These are phyloP conservation scores for Motacilla alba DNA, from an alignment of 2,113 vertebrate genomes.

Conservation along the genomic window DNA sequence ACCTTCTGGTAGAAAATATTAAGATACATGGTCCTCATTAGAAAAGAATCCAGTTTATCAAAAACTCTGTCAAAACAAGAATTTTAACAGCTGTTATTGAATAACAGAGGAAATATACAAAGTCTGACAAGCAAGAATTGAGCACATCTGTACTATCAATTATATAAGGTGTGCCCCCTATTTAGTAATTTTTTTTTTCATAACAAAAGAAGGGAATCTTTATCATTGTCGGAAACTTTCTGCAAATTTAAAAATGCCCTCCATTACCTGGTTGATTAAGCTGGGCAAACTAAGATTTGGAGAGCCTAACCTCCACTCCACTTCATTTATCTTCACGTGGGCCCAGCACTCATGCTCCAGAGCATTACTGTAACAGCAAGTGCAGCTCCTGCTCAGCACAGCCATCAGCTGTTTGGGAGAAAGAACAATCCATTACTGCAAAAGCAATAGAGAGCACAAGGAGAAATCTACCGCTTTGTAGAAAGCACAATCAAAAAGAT, in stretches of 20 bases:
- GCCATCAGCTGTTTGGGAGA: background rate
- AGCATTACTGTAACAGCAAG: background rate
- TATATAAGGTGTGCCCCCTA: background rate
- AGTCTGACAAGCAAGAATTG: background rate
- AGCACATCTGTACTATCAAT: background rate
- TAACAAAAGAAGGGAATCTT: background rate
- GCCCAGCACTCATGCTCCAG: background rate
- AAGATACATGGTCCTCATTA: background rate
- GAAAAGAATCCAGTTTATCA: constrained; percentile 26
- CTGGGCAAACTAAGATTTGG: constrained; percentile 1
- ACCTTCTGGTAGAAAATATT: background rate
- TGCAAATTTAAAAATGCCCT: background rate
- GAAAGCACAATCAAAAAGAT: background rate
- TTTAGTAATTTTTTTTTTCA: background rate
- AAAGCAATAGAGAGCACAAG: background rate
- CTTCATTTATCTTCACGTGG: constrained; percentile 26
- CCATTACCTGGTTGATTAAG: background rate
- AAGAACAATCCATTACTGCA: background rate
- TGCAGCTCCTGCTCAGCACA: background rate
- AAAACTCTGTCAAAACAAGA: constrained; percentile 26
- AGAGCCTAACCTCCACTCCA: background rate
- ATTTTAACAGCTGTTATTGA: background rate
- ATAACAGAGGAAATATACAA: background rate
- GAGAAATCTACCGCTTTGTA: background rate
- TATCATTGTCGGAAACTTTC: background rate